These are phyloP conservation scores for Campoplex nolae DNA, from an alignment of 2,888 invertebrate species.

Conservation along the genomic window DNA sequence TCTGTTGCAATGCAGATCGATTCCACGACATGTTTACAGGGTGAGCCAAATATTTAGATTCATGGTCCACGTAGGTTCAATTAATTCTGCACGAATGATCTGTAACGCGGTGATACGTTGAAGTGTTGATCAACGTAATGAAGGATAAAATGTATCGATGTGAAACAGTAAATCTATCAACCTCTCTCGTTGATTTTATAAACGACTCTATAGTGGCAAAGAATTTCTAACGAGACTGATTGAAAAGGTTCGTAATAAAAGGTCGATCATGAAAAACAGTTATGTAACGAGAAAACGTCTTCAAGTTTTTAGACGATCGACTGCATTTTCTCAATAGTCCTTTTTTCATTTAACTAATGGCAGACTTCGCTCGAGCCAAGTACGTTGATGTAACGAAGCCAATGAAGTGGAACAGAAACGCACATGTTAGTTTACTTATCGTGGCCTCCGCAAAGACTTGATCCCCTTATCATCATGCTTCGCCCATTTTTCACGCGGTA, in stretches of 20 bases:
- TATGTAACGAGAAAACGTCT: neutral
- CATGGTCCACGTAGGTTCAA: neutral
- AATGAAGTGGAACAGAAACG: conserved; percentile 28
- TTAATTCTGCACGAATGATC: conserved; percentile 12
- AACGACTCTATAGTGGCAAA: neutral
- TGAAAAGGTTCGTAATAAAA: neutral
- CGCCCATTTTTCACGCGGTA: conserved; percentile 47
- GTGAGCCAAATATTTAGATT: neutral
- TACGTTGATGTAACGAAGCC: neutral
- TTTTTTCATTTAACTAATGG: conserved; percentile 1
- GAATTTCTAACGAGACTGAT: neutral
- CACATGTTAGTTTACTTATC: conserved; percentile 19
- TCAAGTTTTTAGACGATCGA: neutral
- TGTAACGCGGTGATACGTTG: neutral
- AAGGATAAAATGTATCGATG: neutral
- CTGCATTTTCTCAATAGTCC: neutral
- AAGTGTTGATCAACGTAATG: neutral
- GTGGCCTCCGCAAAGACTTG: neutral
- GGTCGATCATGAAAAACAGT: neutral
- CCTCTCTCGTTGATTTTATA: neutral
- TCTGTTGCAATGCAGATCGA: neutral
- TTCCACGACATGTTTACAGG: neutral
- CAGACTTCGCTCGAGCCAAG: conserved; percentile 1
- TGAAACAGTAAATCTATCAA: neutral
- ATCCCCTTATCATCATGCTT: conserved; percentile 39